Evolutionary conservation across 37 sponge, comb jelly and placozoan species (phyloP).

Genomic region (Spongilla lacustris): DNA sequence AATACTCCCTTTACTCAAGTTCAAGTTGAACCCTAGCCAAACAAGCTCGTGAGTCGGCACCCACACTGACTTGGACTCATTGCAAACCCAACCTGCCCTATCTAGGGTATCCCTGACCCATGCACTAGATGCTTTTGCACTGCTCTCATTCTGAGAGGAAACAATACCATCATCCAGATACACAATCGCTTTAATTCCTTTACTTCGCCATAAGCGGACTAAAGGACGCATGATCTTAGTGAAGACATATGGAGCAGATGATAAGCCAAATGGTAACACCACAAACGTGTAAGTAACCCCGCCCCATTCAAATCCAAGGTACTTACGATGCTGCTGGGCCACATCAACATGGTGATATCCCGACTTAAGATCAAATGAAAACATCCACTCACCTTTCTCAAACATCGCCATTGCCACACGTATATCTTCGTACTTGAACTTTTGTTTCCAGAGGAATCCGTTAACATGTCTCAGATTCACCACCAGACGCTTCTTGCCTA

Average conservation of each 20-base stretch:
- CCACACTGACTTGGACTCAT: constrained; percentile 1
- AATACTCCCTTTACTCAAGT: constrained; percentile 3
- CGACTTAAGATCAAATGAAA: constrained; percentile 18
- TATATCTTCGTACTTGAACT: constrained; percentile 14
- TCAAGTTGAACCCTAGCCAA: constrained; percentile 16
- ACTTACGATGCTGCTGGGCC: constrained; percentile 2
- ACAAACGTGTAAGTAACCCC: background rate
- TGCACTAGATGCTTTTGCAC: background rate
- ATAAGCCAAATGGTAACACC: constrained; percentile 26
- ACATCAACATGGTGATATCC: constrained; percentile 23
- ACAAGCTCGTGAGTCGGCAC: background rate
- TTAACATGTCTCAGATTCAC: constrained; percentile 15
- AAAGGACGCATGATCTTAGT: constrained; percentile 18
- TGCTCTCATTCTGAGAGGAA: background rate
- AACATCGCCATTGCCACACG: constrained; percentile 14
- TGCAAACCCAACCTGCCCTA: constrained; percentile 4
- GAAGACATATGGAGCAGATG: constrained; percentile 19
- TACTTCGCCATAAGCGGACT: background rate
- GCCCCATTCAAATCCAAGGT: constrained; percentile 10
- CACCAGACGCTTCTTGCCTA: constrained; percentile 3
- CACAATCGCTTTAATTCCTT: constrained; percentile 1
- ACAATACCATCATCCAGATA: constrained; percentile 46
- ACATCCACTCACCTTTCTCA: constrained; percentile 11
- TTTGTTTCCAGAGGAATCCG: background rate
- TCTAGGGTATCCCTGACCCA: background rate